phyloP scores from a whole-genome alignment of 1,140 invertebrate genomes.

The Macrosteles quadrilineatus region DNA sequence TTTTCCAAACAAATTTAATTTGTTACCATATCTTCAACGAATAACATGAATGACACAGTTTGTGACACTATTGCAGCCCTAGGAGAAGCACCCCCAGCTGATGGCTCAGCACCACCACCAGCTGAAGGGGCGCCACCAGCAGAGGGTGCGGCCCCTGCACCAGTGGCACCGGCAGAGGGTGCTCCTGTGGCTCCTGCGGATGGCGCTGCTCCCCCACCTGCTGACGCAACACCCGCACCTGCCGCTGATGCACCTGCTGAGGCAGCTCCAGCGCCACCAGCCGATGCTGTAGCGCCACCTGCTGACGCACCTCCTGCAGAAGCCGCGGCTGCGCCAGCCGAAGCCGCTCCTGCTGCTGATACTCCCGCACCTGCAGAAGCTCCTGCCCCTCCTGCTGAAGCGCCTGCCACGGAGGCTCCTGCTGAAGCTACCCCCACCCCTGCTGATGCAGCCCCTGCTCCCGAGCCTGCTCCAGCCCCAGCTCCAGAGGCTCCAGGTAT shows the following conservation, averaged over 20 bases:
- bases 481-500: slow-evolving; percentile 40
- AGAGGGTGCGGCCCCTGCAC: slow-evolving; percentile 20
- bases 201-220: slow-evolving; percentile 31
- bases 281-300: slow-evolving; percentile 43
- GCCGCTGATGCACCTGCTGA: slow-evolving; percentile 10
- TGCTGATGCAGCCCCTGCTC: slow-evolving; percentile 42
- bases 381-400: slow-evolving; percentile 13
- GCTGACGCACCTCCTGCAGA: slow-evolving; percentile 8
- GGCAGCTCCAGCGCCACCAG: slow-evolving; percentile 22
- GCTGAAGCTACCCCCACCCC: slow-evolving; percentile 44
- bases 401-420: slow-evolving; percentile 46
- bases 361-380: slow-evolving; percentile 21
- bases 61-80: too few relatives aligned
- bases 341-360: slow-evolving; percentile 42
- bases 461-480: slow-evolving; percentile 46
- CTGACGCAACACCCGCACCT: slow-evolving; percentile 41
- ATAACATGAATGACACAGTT: too few relatives aligned
- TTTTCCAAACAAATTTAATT: too few relatives aligned
- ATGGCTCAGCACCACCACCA: slow-evolving; percentile 49
- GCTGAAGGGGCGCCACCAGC: slow-evolving; percentile 40
- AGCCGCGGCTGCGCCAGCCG: slow-evolving; percentile 46
- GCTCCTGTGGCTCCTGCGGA: slow-evolving; percentile 33
- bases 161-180: slow-evolving; percentile 33
- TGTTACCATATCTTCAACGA: too few relatives aligned
- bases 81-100: slow-evolving; percentile 47